Conservation (phyloP, 2,797 vertebrate genomes). For the Setipinna tenuifilis region DNA sequence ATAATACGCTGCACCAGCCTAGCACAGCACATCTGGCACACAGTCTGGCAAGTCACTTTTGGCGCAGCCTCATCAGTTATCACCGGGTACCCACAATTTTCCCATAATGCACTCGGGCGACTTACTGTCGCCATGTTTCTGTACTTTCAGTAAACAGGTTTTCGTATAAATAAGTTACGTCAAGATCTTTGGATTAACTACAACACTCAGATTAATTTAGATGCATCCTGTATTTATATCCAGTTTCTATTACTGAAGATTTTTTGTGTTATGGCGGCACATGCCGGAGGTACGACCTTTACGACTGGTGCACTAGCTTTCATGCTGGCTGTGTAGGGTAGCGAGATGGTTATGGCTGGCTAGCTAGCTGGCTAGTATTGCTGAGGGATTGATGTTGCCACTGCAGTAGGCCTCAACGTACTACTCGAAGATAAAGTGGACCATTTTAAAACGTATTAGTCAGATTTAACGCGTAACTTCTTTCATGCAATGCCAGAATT, state of each 20-base stretch:
- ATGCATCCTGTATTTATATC: constrained; percentile 15
- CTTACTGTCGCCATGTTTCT: constrained; percentile 17
- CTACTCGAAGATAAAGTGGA: not conserved
- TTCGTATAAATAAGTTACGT: constrained; percentile 4
- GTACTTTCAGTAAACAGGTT: constrained; percentile 28
- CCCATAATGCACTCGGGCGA: constrained; percentile 9
- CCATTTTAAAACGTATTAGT: not conserved
- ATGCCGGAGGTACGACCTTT: constrained; percentile 68
- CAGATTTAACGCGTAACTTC: not conserved
- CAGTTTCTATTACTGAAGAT: not conserved
- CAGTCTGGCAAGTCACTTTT: not conserved
- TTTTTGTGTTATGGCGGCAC: constrained; percentile 71
- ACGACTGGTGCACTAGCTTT: not conserved
- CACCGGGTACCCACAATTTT: not conserved
- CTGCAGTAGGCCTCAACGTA: not conserved
- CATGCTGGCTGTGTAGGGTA: not conserved
- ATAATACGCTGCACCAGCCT: not conserved
- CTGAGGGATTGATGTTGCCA: not conserved
- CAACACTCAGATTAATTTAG: not conserved
- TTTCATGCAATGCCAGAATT: not conserved
- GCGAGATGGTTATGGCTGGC: not conserved
- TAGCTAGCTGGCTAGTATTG: not conserved
- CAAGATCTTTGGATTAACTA: not conserved
- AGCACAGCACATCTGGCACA: not conserved
- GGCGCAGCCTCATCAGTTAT: not conserved